Evolutionary conservation across 2,888 invertebrate genomes (phyloP).

Genomic region (Clivina fossor): DNA sequence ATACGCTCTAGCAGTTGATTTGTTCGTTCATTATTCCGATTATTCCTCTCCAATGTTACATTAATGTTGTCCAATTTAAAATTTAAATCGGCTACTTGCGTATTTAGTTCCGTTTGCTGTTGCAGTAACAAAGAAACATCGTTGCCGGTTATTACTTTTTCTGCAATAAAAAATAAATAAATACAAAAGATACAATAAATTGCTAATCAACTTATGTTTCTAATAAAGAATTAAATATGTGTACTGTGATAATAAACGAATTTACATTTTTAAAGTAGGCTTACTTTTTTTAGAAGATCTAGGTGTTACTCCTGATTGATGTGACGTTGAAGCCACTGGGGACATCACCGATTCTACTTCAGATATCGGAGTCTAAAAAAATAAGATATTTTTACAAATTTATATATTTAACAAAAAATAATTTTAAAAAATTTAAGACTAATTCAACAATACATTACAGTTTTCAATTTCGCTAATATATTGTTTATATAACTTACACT

Average conservation of each 20-base stretch:
- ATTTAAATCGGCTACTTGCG: neutral
- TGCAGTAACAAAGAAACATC: neutral
- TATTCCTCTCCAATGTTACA: neutral
- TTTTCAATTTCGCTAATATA: neutral
- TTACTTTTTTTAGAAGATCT: too few relatives aligned
- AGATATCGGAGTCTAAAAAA: neutral
- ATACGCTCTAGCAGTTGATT: neutral
- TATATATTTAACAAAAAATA: neutral
- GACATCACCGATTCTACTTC: too few relatives aligned
- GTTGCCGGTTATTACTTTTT: conserved; percentile 1
- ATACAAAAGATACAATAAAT: too few relatives aligned
- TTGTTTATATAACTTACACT: conserved; percentile 7
- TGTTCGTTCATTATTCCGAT: neutral
- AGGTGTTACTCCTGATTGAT: too few relatives aligned
- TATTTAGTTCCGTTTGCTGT: conserved; percentile 2
- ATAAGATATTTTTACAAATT: neutral
- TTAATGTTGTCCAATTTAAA: neutral
- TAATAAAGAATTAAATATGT: too few relatives aligned
- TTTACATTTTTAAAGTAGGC: too few relatives aligned
- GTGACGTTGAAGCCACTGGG: too few relatives aligned
- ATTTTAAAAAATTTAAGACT: neutral
- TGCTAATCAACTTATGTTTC: too few relatives aligned
- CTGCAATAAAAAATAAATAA: neutral
- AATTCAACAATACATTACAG: neutral
- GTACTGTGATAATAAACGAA: too few relatives aligned